Conservation (phyloP, 2,888 invertebrate species). For the Caenorhabditis afra region DNA sequence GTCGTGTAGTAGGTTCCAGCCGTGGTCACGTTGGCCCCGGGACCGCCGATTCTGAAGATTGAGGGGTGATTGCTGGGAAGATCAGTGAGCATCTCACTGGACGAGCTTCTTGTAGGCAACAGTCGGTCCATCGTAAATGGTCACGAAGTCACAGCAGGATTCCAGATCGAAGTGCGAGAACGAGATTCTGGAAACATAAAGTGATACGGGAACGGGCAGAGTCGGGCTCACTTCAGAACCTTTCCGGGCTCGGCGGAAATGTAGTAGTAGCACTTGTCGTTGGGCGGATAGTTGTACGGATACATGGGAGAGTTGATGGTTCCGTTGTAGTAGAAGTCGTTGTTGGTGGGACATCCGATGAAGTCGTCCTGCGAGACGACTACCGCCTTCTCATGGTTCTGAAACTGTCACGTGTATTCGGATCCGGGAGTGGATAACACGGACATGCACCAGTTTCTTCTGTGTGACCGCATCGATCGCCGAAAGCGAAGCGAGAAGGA, state of each 20-base stretch:
- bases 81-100: slow-evolving; percentile 52
- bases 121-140: slow-evolving; percentile 69
- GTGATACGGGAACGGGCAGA: neutral
- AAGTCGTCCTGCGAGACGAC: slow-evolving; percentile 42
- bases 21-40: slow-evolving; percentile 56
- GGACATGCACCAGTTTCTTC: slow-evolving; percentile 14
- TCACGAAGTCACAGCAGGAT: slow-evolving; percentile 66
- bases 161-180: slow-evolving; percentile 67
- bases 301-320: slow-evolving; percentile 65
- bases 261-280: slow-evolving; percentile 68
- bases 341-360: slow-evolving; percentile 68
- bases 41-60: slow-evolving; percentile 68
- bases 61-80: too few relatives aligned
- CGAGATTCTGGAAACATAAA: slow-evolving; percentile 59
- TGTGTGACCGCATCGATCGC: neutral
- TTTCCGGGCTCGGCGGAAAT: slow-evolving; percentile 63
- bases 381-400: slow-evolving; percentile 24
- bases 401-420: neutral
- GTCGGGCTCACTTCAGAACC: slow-evolving; percentile 56
- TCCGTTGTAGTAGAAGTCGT: slow-evolving; percentile 70
- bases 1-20: slow-evolving; percentile 66
- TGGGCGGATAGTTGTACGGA: slow-evolving; percentile 65
- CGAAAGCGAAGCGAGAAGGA: slow-evolving; percentile 17
- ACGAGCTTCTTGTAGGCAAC: slow-evolving; percentile 52
- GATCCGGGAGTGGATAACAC: neutral